Conservation (phyloP, 2,113 vertebrate genomes). For the Caloenas nicobarica region DNA sequence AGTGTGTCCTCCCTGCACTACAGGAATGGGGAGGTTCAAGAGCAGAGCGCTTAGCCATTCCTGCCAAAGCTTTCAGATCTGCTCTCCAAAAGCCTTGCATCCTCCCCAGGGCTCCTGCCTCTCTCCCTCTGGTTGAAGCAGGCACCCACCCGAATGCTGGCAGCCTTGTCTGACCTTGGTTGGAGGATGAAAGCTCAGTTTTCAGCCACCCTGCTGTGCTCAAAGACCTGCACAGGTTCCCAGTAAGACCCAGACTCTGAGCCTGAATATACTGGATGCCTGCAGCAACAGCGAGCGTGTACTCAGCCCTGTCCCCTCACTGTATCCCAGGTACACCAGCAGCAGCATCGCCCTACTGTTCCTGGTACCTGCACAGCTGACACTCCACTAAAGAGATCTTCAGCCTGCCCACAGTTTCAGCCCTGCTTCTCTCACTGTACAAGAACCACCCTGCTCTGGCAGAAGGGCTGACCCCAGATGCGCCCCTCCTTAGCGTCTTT, state of each 20-base stretch:
- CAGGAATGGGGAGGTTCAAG: not conserved
- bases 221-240: not conserved
- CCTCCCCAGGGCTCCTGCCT: not conserved
- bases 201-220: not conserved
- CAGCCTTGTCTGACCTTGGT: not conserved
- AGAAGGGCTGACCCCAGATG: not conserved
- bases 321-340: not conserved
- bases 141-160: not conserved
- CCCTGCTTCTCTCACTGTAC: not conserved
- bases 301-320: not conserved
- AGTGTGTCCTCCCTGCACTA: not conserved
- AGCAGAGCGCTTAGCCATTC: not conserved
- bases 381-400: not conserved
- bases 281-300: not conserved
- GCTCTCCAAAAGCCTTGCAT: not conserved
- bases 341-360: not conserved
- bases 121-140: not conserved
- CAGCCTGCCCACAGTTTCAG: not conserved
- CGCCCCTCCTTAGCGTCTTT: not conserved
- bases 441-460: not conserved
- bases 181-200: constrained; percentile 4
- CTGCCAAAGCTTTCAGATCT: constrained; percentile 3
- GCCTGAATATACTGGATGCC: not conserved
- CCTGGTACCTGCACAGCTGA: not conserved
- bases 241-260: not conserved